Evolutionary conservation across 2,797 vertebrate species (phyloP).

Genomic region (Acanthurus leucopareius): DNA sequence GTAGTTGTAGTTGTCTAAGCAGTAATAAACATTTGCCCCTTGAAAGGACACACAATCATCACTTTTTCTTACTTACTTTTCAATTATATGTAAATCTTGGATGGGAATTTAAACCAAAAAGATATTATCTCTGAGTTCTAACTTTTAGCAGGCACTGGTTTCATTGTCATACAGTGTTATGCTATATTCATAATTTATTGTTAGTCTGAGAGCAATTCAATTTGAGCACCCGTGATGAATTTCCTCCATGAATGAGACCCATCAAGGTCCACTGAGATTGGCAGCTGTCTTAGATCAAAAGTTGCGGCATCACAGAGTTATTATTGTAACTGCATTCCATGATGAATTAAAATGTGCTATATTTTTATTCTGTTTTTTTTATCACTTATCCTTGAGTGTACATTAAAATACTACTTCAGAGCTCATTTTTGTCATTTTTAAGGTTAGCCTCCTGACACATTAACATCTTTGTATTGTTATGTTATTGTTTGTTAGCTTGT

Average conservation of each 20-base stretch:
- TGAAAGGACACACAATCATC: slow-evolving; percentile 36
- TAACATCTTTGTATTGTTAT: too few relatives aligned
- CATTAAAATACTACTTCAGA: not conserved
- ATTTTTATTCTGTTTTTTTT: not conserved
- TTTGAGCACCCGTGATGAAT: slow-evolving; percentile 48
- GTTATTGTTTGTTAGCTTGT: too few relatives aligned
- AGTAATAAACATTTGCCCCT: slow-evolving; percentile 43
- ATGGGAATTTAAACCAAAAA: slow-evolving; percentile 48
- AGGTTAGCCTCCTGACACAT: too few relatives aligned
- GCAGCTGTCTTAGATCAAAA: not conserved
- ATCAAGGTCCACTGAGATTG: slow-evolving; percentile 20
- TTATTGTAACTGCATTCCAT: not conserved
- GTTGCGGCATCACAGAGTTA: slow-evolving; percentile 8
- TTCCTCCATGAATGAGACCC: slow-evolving; percentile 30
- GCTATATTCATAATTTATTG: slow-evolving; percentile 32
- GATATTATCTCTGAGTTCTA: slow-evolving; percentile 43
- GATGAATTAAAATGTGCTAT: not conserved
- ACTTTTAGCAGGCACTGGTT: slow-evolving; percentile 56
- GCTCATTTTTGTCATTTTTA: not conserved
- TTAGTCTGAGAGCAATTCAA: slow-evolving; percentile 42
- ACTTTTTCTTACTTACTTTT: slow-evolving; percentile 36
- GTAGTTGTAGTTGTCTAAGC: too few relatives aligned
- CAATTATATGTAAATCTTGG: slow-evolving; percentile 42
- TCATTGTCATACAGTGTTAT: slow-evolving; percentile 25
- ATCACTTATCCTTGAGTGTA: not conserved